These are phyloP conservation scores for Corythornis madagascariensis DNA, from an alignment of 2,113 vertebrate species.

Conservation along the genomic window DNA sequence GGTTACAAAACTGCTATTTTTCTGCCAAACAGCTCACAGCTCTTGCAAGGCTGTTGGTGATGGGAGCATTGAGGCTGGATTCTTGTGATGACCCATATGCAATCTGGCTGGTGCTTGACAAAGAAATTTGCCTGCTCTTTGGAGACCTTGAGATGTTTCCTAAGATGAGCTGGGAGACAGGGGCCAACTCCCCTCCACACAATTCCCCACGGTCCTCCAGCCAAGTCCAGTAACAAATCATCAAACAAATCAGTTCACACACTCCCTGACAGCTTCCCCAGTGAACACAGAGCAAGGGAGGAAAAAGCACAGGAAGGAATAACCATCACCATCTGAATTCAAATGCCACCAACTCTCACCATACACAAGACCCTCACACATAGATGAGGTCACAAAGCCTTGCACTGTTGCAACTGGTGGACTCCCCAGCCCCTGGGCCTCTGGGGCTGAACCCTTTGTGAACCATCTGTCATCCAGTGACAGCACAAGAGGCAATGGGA, in stretches of 20 bases:
- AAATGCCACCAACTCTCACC: neutral
- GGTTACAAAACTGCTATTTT: conserved; percentile 46
- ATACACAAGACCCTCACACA: neutral
- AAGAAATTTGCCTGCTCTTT: conserved; percentile 10
- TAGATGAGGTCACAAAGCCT: neutral
- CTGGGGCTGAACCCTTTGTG: conserved; percentile 5
- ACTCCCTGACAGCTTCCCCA: neutral
- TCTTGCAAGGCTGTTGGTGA: conserved; percentile 20
- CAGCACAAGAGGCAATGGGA: no score
- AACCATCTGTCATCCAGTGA: neutral
- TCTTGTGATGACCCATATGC: conserved; percentile 18
- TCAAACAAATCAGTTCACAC: neutral
- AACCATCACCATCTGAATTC: neutral
- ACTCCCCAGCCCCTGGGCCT: conserved; percentile 13
- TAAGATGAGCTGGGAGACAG: neutral
- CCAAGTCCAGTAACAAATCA: neutral
- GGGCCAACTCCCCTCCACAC: neutral
- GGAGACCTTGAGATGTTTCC: neutral
- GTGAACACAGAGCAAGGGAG: neutral
- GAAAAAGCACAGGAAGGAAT: neutral
- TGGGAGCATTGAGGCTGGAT: neutral
- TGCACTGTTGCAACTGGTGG: neutral
- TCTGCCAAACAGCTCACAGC: conserved; percentile 41
- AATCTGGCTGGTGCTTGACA: neutral
- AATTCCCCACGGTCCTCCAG: neutral